phyloP scores from a whole-genome alignment of 2,888 invertebrate genomes.

The Ectemnius continuus region DNA sequence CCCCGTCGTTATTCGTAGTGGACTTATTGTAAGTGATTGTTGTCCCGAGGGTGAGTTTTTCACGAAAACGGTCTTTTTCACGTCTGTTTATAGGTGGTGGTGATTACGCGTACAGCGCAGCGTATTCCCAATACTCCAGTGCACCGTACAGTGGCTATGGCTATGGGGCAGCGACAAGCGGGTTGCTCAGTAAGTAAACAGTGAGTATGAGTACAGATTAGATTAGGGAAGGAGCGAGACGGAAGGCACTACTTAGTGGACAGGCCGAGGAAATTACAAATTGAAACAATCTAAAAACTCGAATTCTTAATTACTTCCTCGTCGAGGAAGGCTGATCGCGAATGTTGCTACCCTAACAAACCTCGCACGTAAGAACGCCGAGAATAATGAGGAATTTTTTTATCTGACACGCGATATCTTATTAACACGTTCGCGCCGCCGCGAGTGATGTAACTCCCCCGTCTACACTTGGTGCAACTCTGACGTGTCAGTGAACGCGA shows the following conservation, averaged over 20 bases:
- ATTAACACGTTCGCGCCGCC: constrained; percentile 27
- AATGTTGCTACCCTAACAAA: constrained; percentile 20
- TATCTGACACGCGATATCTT: constrained; percentile 55
- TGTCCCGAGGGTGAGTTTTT: no score
- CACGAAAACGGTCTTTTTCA: no score
- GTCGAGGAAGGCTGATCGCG: constrained; percentile 33
- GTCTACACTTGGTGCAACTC: constrained; percentile 27
- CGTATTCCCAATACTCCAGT: constrained; percentile 88
- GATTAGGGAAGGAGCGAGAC: constrained; percentile 67
- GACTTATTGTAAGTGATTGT: no score
- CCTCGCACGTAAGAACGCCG: constrained; percentile 33
- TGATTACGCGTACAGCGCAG: constrained; percentile 86
- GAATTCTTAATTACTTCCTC: not conserved
- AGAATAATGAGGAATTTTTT: constrained; percentile 58
- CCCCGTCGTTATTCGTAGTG: no score
- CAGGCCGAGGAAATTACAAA: constrained; percentile 18
- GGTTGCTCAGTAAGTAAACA: constrained; percentile 86
- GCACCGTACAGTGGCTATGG: constrained; percentile 85
- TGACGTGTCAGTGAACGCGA: constrained; percentile 23
- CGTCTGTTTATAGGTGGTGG: constrained; percentile 80
- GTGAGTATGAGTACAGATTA: constrained; percentile 81
- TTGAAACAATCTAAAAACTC: not conserved
- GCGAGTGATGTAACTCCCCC: constrained; percentile 45
- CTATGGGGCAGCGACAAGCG: constrained; percentile 83
- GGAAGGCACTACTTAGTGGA: constrained; percentile 39